phyloP scores from a whole-genome alignment of 2,888 invertebrate genomes.

The Sussaba pulchella region DNA sequence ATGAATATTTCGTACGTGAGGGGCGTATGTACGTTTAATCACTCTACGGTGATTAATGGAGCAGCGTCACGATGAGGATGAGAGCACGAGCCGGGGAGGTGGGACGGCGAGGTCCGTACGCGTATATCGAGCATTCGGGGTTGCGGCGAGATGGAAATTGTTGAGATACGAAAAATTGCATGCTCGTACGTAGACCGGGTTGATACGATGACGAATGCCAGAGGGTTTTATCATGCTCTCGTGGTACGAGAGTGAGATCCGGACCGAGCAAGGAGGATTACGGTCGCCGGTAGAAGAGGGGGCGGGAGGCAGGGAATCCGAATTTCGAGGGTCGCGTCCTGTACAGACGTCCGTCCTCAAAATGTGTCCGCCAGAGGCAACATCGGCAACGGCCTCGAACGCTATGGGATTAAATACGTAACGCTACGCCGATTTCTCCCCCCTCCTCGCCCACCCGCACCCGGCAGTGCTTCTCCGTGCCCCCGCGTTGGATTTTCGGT shows the following conservation, averaged over 20 bases:
- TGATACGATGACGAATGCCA: constrained; percentile 75
- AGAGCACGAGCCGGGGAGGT: constrained; percentile 21
- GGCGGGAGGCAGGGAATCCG: too few relatives aligned
- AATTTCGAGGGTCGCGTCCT: constrained; percentile 62
- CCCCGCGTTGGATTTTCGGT: constrained; percentile 33
- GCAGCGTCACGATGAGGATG: constrained; percentile 60
- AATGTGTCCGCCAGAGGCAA: constrained; percentile 69
- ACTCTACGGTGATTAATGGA: constrained; percentile 65
- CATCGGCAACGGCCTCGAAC: constrained; percentile 65
- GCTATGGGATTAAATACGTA: constrained; percentile 70
- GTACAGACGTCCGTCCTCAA: constrained; percentile 68
- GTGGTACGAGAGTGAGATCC: constrained; percentile 6
- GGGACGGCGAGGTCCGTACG: constrained; percentile 14
- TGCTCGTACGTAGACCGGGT: constrained; percentile 66
- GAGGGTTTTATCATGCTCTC: constrained; percentile 69
- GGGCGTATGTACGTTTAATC: constrained; percentile 59
- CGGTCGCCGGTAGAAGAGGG: constrained; percentile 62
- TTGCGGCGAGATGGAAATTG: constrained; percentile 55
- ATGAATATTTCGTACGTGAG: constrained; percentile 63
- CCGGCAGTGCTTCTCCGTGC: neutral
- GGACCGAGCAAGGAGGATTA: constrained; percentile 64
- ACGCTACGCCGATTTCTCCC: constrained; percentile 49
- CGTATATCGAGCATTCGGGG: constrained; percentile 51
- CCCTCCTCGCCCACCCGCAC: constrained; percentile 19
- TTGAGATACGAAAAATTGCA: constrained; percentile 65